Conservation (phyloP, 2,888 invertebrate species). For the Spisula solida region DNA sequence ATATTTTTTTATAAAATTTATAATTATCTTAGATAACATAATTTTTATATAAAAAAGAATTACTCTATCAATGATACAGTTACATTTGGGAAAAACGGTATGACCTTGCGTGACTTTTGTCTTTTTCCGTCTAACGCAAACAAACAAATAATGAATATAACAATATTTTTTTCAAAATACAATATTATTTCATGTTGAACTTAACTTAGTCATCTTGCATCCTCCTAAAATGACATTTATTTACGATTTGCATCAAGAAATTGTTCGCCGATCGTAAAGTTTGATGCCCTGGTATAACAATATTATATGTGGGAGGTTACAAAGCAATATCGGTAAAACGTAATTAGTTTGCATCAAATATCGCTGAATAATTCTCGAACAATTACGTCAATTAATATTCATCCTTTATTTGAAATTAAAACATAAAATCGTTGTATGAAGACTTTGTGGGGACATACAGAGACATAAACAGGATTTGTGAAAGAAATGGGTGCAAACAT, state of each 20-base stretch:
- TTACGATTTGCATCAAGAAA: not conserved
- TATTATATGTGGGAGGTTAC: not conserved
- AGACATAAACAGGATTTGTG: not conserved
- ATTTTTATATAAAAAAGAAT: no score
- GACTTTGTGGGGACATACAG: not conserved
- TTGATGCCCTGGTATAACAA: not conserved
- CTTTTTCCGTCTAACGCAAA: not conserved
- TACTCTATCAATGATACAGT: no score
- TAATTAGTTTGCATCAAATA: not conserved
- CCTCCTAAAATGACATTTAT: not conserved
- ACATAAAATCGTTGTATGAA: not conserved
- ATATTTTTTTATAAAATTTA: no score
- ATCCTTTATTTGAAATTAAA: not conserved
- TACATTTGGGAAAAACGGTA: no score
- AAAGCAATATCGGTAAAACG: not conserved
- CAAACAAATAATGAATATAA: not conserved
- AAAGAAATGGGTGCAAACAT: not conserved
- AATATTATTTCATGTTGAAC: not conserved
- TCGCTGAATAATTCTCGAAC: not conserved
- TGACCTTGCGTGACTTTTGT: no score
- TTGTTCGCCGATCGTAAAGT: not conserved
- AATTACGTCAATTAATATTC: not conserved
- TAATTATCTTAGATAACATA: no score
- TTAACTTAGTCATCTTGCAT: not conserved
- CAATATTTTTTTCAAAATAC: no score